Evolutionary conservation across 2,888 invertebrate genomes (phyloP).

Genomic region (Amaurobius ferox): DNA sequence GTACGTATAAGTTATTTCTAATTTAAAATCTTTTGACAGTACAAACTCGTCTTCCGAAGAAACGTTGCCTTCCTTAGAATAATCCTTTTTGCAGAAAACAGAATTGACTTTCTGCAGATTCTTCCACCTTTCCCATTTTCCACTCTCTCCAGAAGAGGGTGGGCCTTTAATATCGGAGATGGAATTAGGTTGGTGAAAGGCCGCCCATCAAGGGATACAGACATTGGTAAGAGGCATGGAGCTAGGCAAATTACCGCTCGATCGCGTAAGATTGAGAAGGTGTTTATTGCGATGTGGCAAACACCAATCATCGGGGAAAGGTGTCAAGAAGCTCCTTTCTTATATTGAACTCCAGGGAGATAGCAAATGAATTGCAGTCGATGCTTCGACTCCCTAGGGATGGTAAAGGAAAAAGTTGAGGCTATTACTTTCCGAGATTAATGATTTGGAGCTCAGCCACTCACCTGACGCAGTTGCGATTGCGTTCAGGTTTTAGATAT

Average conservation of each 20-base stretch:
- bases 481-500: background rate
- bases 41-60: no score
- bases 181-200: background rate
- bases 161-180: background rate
- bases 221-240: constrained; percentile 3
- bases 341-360: constrained; percentile 64
- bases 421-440: constrained; percentile 70
- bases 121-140: background rate
- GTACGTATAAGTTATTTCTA: no score
- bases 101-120: background rate
- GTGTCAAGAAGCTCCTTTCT: constrained; percentile 67
- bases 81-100: background rate
- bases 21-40: no score
- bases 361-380: constrained; percentile 63
- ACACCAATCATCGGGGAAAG: constrained; percentile 65
- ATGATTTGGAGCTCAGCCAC: constrained; percentile 69
- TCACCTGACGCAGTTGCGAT: constrained; percentile 10
- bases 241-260: constrained; percentile 37
- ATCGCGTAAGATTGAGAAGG: constrained; percentile 46
- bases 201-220: background rate
- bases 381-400: constrained; percentile 21
- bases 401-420: constrained; percentile 48
- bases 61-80: background rate
- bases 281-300: constrained; percentile 65
- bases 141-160: background rate